Evolutionary conservation across 2,113 vertebrate species (phyloP).

Genomic region (Psammodynastes pulverulentus): DNA sequence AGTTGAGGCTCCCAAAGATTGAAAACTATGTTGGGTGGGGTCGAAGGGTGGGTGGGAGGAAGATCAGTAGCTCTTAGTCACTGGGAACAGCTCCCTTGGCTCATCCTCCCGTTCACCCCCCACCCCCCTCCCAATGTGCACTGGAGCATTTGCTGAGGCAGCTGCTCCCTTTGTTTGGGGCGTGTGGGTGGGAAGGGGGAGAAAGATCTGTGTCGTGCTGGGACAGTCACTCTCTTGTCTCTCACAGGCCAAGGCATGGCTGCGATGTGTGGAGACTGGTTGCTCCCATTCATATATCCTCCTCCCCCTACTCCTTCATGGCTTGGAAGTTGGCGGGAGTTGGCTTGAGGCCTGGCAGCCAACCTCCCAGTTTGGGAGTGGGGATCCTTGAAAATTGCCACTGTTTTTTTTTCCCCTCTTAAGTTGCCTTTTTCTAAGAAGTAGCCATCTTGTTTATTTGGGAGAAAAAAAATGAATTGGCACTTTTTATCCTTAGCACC

Average conservation of each 20-base stretch:
- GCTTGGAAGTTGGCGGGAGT: conserved; percentile 22
- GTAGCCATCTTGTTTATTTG: conserved; percentile 20
- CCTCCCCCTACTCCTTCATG: neutral
- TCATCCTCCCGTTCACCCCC: neutral
- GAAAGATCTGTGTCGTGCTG: conserved; percentile 17
- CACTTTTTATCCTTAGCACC: neutral
- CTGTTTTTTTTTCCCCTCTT: neutral
- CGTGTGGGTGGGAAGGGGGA: conserved; percentile 21
- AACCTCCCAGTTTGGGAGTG: neutral
- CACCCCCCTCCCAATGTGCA: conserved; percentile 6
- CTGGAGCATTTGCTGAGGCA: conserved; percentile 31
- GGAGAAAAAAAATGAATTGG: neutral
- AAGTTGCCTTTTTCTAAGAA: neutral
- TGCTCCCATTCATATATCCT: neutral
- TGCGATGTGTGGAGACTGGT: neutral
- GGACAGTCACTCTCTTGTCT: conserved; percentile 37
- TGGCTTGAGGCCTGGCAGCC: neutral
- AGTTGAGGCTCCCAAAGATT: neutral
- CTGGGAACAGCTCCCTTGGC: neutral
- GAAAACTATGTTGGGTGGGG: neutral
- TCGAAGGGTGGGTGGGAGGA: neutral
- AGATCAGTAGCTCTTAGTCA: neutral
- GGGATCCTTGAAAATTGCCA: neutral
- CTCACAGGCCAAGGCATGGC: neutral
- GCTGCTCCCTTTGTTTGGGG: conserved; percentile 30